phyloP scores from a whole-genome alignment of 1,140 invertebrate genomes.

The Danaus plexippus region DNA sequence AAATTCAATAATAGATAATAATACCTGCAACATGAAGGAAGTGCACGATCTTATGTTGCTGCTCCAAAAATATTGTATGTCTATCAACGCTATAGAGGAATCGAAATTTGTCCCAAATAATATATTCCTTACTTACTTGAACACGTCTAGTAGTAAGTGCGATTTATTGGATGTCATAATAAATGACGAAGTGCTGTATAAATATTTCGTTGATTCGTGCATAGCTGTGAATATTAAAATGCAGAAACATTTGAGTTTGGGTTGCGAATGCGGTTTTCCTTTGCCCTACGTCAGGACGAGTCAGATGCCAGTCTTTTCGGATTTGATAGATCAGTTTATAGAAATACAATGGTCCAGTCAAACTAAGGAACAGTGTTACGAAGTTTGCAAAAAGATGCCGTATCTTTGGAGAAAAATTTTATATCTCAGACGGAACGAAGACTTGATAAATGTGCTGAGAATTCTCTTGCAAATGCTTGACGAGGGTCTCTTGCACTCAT shows the following conservation, averaged over 20 bases:
- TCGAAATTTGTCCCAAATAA: slow-evolving; percentile 56
- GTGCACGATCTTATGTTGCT: slow-evolving; percentile 56
- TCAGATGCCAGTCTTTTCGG: slow-evolving; percentile 55
- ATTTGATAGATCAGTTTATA: slow-evolving; percentile 64
- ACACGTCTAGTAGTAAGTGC: slow-evolving; percentile 30
- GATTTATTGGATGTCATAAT: slow-evolving; percentile 50
- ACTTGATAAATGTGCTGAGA: slow-evolving; percentile 60
- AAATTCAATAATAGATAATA: slow-evolving; percentile 52
- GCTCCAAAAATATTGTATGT: slow-evolving; percentile 57
- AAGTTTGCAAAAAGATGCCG: slow-evolving; percentile 73
- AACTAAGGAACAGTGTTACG: slow-evolving; percentile 61
- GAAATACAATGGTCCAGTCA: slow-evolving; percentile 63
- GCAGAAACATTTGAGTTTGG: slow-evolving; percentile 47
- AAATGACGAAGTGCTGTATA: slow-evolving; percentile 55
- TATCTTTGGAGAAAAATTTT: slow-evolving; percentile 73
- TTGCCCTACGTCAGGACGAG: slow-evolving; percentile 55
- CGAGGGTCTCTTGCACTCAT: slow-evolving; percentile 61
- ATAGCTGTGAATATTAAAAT: slow-evolving; percentile 62
- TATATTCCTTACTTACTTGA: slow-evolving; percentile 62
- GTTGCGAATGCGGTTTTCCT: slow-evolving; percentile 66
- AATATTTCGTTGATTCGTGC: slow-evolving; percentile 67
- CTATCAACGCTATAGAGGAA: slow-evolving; percentile 48
- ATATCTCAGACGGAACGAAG: slow-evolving; percentile 63
- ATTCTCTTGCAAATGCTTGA: slow-evolving; percentile 68
- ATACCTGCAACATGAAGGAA: slow-evolving; percentile 62